Percentiles rank a stretch among this genome's conserved stretches.
These are phyloP conservation scores for Serrognathus titanus DNA, from an alignment of 2,888 invertebrate genomes.

Conservation along the genomic window DNA sequence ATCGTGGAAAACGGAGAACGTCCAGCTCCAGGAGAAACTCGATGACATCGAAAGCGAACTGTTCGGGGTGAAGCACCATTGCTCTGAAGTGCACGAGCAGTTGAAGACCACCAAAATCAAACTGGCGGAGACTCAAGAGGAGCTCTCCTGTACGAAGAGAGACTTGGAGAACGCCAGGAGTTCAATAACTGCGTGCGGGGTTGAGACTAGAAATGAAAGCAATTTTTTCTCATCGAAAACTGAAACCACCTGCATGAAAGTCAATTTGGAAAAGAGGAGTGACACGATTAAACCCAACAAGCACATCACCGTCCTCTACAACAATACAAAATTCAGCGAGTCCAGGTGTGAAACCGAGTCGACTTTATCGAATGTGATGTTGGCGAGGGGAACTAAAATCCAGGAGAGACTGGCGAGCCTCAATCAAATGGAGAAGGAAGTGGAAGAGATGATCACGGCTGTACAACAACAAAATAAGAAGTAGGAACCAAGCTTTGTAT, in stretches of 20 bases:
- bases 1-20: too few relatives aligned
- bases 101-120: constrained; percentile 4
- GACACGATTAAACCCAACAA: not conserved
- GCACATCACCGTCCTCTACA: constrained; percentile 7
- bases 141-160: too few relatives aligned
- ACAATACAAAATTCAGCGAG: constrained; percentile 6
- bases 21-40: too few relatives aligned
- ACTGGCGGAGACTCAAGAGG: not conserved
- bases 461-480: constrained; percentile 12
- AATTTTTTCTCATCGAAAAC: too few relatives aligned
- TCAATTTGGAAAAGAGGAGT: too few relatives aligned
- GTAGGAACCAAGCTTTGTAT: too few relatives aligned
- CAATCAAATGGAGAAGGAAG: constrained; percentile 13
- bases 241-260: too few relatives aligned
- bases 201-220: too few relatives aligned
- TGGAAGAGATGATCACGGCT: constrained; percentile 7
- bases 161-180: too few relatives aligned
- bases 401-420: constrained; percentile 5
- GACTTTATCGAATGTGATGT: not conserved
- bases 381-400: not conserved
- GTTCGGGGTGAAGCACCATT: too few relatives aligned
- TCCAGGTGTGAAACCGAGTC: not conserved
- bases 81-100: not conserved
- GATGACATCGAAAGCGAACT: too few relatives aligned
- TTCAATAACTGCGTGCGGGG: too few relatives aligned